Evolutionary conservation across 2,888 invertebrate species (phyloP), one percentile per base, ranked within the genome.

Genomic region (Dryocosmus kuriphilus): DNA sequence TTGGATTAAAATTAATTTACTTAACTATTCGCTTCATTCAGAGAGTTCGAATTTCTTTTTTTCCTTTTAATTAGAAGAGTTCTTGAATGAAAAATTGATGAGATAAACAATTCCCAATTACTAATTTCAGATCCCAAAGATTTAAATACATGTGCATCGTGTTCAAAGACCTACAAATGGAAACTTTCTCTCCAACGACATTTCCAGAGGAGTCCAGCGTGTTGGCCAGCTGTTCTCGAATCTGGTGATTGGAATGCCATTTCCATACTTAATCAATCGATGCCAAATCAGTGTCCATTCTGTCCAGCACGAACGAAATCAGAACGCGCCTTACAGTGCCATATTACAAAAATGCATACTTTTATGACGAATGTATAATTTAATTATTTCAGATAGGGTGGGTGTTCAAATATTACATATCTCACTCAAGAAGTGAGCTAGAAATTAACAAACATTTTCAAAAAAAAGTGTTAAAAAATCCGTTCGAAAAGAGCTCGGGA

Each of bases 81-180:
- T 41, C 4, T 4, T 41, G 6, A 16, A 16, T 0, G 1, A 5
- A 41, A 41, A 16, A 41, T 41, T 16, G 16, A 5, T 41, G 16
- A 16, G 16, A 16, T 41, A 41, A 16, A 41, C 5, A 7, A 51
- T n/a, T 51, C n/a, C 2, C 3, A 8, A 51, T 51, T 51, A 3
- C 2, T 24, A 57, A 24, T 57, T 57, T 57, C 57, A 57, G 57
- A 57, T 24, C 5, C 14, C 3, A 57, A 57, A 24, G 24, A 24
- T 11, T 57, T 57, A 27, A 57, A 57, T 57, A 86, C 84, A 74
- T 91, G 91, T 84, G 81, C 88, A 79, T 90, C 89, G 78, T 91
- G 91, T 78, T 87, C 86, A 38, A 91, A 91, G 74, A 86, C 89
- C 22, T 92, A 92, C 87, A 91, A 91, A 79, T 91, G 92, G 90